Percentiles rank a stretch among this genome's conserved stretches.
phyloP scores from a whole-genome alignment of 2,113 vertebrate species.

The Clarias magur region DNA sequence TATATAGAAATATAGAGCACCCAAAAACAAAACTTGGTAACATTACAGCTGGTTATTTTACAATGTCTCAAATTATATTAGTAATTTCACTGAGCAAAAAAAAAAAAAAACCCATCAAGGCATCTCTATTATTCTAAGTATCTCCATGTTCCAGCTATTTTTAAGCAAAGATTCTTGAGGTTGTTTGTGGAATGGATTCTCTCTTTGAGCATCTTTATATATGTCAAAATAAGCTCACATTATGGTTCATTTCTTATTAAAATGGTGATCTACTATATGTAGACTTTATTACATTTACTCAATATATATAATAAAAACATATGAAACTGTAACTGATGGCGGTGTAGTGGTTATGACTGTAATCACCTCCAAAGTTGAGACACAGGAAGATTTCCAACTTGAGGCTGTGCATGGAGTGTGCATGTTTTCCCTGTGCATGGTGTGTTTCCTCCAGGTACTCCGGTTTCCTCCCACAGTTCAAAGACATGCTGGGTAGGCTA shows the following conservation, averaged over 20 bases:
- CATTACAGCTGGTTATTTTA: not conserved
- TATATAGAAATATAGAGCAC: constrained; percentile 9
- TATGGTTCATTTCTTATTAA: not conserved
- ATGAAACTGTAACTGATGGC: too few relatives aligned
- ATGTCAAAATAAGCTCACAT: not conserved
- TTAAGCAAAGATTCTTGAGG: not conserved
- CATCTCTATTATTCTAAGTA: not conserved
- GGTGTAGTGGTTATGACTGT: too few relatives aligned
- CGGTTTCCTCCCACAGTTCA: too few relatives aligned
- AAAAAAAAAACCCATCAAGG: not conserved
- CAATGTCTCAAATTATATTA: not conserved
- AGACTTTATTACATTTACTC: not conserved
- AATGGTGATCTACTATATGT: not conserved
- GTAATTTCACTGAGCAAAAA: not conserved
- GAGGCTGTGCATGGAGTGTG: too few relatives aligned
- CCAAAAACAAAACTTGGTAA: not conserved
- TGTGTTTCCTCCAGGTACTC: too few relatives aligned
- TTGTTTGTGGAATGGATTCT: not conserved
- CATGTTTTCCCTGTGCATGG: too few relatives aligned
- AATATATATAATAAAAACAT: too few relatives aligned
- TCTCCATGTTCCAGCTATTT: not conserved
- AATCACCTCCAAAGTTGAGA: too few relatives aligned
- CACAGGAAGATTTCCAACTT: too few relatives aligned
- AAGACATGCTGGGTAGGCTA: too few relatives aligned
- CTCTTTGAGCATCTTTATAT: not conserved